Base-by-base conservation (phyloP, 2,113 vertebrate species). In the Danio rerio region DNA sequence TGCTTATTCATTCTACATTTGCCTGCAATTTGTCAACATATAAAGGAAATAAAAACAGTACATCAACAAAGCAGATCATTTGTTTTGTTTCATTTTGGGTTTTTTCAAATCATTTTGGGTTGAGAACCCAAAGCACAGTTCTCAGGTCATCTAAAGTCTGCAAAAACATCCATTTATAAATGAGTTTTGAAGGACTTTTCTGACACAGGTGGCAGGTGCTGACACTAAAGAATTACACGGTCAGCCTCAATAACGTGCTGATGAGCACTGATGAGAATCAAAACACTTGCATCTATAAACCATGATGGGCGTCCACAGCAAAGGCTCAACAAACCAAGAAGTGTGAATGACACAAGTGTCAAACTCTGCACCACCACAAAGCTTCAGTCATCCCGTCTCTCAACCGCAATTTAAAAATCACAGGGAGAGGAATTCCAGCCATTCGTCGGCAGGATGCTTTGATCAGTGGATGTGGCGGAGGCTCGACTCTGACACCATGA, bases 291-390 rank as follows among this genome's bases (percentile, higher is more conserved):
- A 69, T 12, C 65, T 69, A 20, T 47, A 69, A 69, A 69, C 11
- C 43, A 47, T 18, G 18, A 11, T 11, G 43, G 6, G 42, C 43
- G 16, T 45, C 45, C 5, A 9, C 42, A 68, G 42, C 16, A 59
- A 75, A 43, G 16, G 55, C 40, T 59, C 53, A 13, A 59, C n/a
- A 74, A 31, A 75, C 9, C 5, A 7, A 59, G 55, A 20, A 13
- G 72, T 59, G 72, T 45, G n/a, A 75, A 7, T 75, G 72, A 75
- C 72, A 1, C 40, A 59, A 20, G n/a, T 21, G 55, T 47, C 72
- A 75, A 59, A 75, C 42, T 12, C n/a, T 7, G 0, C 72, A 59
- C 55, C n/a, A 47, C 16, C 11, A 75, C 73, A 75, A 75, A 75
- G 73, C 55, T 75, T 59, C 6, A 75, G 11, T 59, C 11, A 31